These are phyloP conservation scores for Budorcas taxicolor DNA, from an alignment of 2,113 vertebrate species.

Conservation along the genomic window DNA sequence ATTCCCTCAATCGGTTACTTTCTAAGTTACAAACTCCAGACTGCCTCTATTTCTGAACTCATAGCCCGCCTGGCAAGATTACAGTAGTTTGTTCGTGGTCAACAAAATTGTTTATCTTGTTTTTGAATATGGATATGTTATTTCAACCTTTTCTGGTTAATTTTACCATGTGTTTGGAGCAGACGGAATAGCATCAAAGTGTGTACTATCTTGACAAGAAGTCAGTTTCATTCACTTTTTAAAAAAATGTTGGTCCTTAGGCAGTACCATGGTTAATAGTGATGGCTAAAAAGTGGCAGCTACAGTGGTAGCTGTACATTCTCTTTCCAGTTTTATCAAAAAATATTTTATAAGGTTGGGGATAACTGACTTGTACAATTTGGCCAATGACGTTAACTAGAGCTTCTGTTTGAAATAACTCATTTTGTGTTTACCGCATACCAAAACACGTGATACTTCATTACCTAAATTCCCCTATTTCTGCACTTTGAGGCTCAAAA, in stretches of 20 bases:
- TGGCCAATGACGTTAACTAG: background rate
- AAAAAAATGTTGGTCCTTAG: background rate
- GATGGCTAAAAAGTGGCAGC: background rate
- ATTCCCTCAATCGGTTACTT: background rate
- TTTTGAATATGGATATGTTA: background rate
- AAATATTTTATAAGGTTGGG: background rate
- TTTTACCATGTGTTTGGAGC: background rate
- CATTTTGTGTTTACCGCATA: background rate
- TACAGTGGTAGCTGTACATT: background rate
- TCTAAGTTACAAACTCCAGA: background rate
- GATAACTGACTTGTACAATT: background rate
- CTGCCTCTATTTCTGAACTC: background rate
- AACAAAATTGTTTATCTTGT: background rate
- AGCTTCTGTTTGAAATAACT: background rate
- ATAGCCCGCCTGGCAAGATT: background rate
- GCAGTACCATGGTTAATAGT: background rate
- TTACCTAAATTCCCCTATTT: background rate
- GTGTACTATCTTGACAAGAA: background rate
- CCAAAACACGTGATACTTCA: background rate
- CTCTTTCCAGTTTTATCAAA: background rate
- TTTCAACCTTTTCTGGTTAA: background rate
- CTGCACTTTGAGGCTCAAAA: background rate
- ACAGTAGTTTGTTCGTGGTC: background rate
- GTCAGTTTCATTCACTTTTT: background rate
- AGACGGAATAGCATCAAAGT: background rate